Conservation (phyloP, 2,113 vertebrate genomes). For the Chunga burmeisteri region DNA sequence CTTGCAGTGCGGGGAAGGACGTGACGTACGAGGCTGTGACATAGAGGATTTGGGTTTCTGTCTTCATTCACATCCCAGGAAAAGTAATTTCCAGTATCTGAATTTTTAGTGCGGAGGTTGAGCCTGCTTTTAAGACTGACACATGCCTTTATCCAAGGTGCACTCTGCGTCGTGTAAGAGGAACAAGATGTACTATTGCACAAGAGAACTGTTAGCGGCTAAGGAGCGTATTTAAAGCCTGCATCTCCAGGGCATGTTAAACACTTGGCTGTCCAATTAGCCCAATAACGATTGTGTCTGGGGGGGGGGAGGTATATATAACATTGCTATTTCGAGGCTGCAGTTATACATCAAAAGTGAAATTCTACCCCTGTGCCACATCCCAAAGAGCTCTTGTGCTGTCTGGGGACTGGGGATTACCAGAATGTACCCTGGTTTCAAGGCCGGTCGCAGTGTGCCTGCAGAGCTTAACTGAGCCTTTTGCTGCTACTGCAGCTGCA, state of each 20-base stretch:
- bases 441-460: background rate
- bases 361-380: background rate
- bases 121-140: background rate
- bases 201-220: background rate
- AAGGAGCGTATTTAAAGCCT: background rate
- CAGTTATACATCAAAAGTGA: background rate
- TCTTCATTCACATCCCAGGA: background rate
- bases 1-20: fast-evolving
- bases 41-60: background rate
- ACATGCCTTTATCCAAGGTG: background rate
- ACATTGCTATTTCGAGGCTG: background rate
- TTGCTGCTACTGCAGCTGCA: background rate
- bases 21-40: background rate
- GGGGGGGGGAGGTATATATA: background rate
- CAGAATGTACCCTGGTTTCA: background rate
- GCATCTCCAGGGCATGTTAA: background rate
- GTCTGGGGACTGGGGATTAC: background rate
- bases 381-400: background rate
- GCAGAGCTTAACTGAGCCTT: background rate
- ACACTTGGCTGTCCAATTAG: background rate
- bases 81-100: background rate
- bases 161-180: fast-evolving
- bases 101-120: background rate
- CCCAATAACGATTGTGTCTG: background rate
- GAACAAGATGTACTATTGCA: background rate